Conservation (phyloP, 2,797 vertebrate species). For the Pseudopleuronectes americanus region DNA sequence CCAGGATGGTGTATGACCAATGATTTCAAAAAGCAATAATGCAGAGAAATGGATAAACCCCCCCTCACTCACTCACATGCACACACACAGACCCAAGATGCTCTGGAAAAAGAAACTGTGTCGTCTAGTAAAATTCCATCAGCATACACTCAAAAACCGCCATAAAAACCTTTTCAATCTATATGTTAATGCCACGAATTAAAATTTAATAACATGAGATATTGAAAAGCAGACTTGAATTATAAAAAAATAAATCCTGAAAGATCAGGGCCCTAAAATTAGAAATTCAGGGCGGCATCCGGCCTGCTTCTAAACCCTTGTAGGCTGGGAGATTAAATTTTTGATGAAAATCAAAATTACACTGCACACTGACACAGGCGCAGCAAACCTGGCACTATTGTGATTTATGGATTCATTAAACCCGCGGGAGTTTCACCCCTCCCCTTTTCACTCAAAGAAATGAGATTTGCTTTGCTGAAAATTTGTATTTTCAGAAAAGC, state of each 20-base stretch:
- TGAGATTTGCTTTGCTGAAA: constrained; percentile 82
- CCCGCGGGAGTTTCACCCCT: constrained; percentile 90
- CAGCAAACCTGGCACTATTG: constrained; percentile 94
- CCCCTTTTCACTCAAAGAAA: constrained; percentile 82
- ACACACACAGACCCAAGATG: constrained; percentile 43
- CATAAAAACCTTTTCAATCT: constrained; percentile 99
- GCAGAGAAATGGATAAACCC: constrained; percentile 75
- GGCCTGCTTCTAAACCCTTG: constrained; percentile 95
- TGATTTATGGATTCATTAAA: constrained; percentile 98
- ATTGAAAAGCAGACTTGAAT: constrained; percentile 99
- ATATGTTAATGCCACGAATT: constrained; percentile 99
- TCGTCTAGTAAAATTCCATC: constrained; percentile 87
- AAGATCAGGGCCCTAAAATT: constrained; percentile 99
- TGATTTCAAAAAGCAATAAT: constrained; percentile 84
- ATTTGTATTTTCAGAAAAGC: constrained; percentile 84
- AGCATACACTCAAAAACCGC: constrained; percentile 87
- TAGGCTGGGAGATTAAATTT: constrained; percentile 94
- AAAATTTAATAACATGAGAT: constrained; percentile 99
- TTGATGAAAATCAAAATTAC: constrained; percentile 93
- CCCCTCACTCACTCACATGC: not conserved
- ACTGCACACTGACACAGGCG: constrained; percentile 86
- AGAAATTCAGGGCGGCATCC: constrained; percentile 98
- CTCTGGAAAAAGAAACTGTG: constrained; percentile 79
- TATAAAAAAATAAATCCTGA: constrained; percentile 99
- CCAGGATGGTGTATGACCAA: constrained; percentile 76